phyloP scores from a whole-genome alignment of 2,888 invertebrate genomes.

The Andrena flavipes region DNA sequence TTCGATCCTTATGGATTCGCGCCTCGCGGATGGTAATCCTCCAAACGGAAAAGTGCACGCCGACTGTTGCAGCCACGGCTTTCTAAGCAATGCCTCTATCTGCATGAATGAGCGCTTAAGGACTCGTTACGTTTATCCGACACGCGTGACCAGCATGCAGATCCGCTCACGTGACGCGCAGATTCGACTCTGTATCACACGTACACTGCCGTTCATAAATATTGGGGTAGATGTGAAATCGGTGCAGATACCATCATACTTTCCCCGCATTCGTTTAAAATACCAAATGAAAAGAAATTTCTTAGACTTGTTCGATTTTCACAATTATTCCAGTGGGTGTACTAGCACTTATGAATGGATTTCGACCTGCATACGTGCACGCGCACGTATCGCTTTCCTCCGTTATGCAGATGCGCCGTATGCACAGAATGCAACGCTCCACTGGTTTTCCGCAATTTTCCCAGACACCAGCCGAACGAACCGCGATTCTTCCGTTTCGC shows the following conservation, averaged over 20 bases:
- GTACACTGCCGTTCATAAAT: neutral
- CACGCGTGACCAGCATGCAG: slow-evolving; percentile 77
- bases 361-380: neutral
- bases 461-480: no score
- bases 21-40: slow-evolving; percentile 28
- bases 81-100: slow-evolving; percentile 64
- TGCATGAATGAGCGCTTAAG: slow-evolving; percentile 70
- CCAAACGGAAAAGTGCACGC: slow-evolving; percentile 53
- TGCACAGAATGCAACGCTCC: neutral
- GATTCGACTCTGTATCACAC: neutral
- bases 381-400: slow-evolving; percentile 15
- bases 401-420: slow-evolving; percentile 14
- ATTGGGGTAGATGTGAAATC: no score
- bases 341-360: neutral
- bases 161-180: slow-evolving; percentile 66
- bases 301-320: no score
- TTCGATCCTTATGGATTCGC: slow-evolving; percentile 24
- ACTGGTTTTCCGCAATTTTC: no score
- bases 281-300: no score
- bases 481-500: neutral
- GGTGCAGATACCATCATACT: no score
- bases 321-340: no score
- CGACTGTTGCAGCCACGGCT: slow-evolving; percentile 52
- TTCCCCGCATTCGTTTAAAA: no score
- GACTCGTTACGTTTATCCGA: slow-evolving; percentile 77